Evolutionary conservation across 1,140 invertebrate genomes (phyloP).

Genomic region (Tetragnatha versicolor): DNA sequence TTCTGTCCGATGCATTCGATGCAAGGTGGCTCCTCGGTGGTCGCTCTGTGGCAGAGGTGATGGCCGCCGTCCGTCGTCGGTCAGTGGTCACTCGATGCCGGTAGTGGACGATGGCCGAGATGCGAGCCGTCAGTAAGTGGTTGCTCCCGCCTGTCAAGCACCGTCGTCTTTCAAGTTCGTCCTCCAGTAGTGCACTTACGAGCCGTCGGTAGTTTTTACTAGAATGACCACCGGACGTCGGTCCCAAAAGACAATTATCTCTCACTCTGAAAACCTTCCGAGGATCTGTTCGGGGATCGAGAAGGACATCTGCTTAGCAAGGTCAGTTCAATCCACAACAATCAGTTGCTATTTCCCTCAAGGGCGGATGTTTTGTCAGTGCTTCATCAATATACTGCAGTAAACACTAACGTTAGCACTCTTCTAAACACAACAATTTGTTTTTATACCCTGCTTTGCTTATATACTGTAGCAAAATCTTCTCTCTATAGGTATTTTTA

Average conservation of each 20-base stretch:
- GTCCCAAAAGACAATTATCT: conserved; percentile 26
- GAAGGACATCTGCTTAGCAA: conserved; percentile 36
- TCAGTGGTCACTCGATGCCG: background rate
- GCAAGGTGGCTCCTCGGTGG: background rate
- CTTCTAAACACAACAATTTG: too few species aligned
- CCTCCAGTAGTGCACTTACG: conserved; percentile 47
- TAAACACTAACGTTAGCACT: too few species aligned
- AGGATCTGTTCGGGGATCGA: conserved; percentile 9
- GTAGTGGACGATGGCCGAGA: conserved; percentile 9
- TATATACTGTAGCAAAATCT: too few species aligned
- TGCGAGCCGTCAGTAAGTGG: conserved; percentile 46
- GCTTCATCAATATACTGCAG: too few species aligned
- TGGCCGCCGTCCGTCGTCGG: conserved; percentile 9
- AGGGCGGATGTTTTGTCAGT: too few species aligned
- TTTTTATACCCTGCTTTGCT: too few species aligned
- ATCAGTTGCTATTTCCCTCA: too few species aligned
- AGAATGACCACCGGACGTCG: conserved; percentile 34
- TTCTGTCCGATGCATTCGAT: conserved; percentile 12
- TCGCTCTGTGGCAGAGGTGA: background rate
- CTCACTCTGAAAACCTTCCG: conserved; percentile 16
- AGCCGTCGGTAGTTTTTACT: background rate
- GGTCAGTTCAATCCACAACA: too few species aligned
- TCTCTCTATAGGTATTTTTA: too few species aligned
- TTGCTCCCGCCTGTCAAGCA: conserved; percentile 47
- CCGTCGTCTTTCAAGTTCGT: conserved; percentile 33